Percentiles rank a stretch among this genome's conserved stretches.
phyloP scores from a whole-genome alignment of 2,113 vertebrate species.

The Calidris pugnax region DNA sequence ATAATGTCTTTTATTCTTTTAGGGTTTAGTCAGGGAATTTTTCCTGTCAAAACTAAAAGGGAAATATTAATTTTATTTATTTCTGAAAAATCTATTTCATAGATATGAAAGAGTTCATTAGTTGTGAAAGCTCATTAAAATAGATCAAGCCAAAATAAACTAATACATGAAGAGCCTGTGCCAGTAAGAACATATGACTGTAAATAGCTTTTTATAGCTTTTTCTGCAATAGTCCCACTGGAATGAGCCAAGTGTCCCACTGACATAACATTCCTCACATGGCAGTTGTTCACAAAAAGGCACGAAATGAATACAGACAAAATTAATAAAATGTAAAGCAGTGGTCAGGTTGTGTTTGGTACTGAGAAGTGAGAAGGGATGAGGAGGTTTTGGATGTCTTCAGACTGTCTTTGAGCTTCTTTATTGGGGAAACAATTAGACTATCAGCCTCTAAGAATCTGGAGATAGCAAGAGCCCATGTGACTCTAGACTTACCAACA shows the following conservation, averaged over 20 bases:
- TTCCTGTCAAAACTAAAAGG: neutral
- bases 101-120: neutral
- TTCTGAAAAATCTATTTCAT: neutral
- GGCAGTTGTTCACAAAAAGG: neutral
- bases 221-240: neutral
- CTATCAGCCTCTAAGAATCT: conserved; percentile 46
- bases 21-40: neutral
- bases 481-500: conserved; percentile 44
- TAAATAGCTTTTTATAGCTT: neutral
- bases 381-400: neutral
- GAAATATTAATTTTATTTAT: neutral
- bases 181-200: neutral
- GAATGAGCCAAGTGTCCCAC: neutral
- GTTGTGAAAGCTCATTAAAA: neutral
- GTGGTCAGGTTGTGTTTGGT: neutral
- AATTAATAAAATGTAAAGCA: neutral
- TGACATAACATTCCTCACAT: neutral
- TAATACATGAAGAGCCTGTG: neutral
- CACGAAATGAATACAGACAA: neutral
- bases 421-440: conserved; percentile 20
- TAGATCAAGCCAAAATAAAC: neutral
- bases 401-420: neutral
- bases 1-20: neutral
- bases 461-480: conserved; percentile 18
- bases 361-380: neutral